These are phyloP conservation scores for Leptodactylus fuscus DNA, from an alignment of 2,113 vertebrate species.

Conservation along the genomic window DNA sequence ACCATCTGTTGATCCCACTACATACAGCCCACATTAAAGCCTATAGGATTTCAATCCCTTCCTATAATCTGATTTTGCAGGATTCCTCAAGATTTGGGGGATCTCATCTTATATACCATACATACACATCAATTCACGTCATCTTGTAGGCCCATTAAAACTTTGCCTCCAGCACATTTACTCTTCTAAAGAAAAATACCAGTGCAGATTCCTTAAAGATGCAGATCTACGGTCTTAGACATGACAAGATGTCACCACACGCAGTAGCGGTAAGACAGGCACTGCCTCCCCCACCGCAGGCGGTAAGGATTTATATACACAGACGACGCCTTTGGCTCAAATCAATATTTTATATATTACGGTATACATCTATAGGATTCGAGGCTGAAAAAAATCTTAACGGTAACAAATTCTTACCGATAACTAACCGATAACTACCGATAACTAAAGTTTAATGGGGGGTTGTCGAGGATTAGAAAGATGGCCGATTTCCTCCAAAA, in stretches of 20 bases:
- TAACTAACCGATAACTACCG: no score
- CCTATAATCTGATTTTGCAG: not conserved
- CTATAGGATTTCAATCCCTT: not conserved
- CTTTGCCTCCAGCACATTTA: not conserved
- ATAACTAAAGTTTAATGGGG: no score
- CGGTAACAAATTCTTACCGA: no score
- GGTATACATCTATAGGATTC: no score
- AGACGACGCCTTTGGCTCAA: not conserved
- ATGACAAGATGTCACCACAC: not conserved
- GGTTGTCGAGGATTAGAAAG: not conserved
- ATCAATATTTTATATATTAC: not conserved
- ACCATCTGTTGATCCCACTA: not conserved
- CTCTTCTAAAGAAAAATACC: not conserved
- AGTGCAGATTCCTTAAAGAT: not conserved
- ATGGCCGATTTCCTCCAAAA: no score
- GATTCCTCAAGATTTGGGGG: not conserved
- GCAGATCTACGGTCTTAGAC: not conserved
- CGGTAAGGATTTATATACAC: not conserved
- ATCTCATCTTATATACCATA: not conserved
- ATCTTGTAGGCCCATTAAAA: not conserved
- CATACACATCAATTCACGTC: not conserved
- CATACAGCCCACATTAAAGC: not conserved
- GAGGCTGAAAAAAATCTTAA: no score
- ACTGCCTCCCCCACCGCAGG: no score
- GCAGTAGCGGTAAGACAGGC: not conserved